Conservation (phyloP, 2,888 invertebrate genomes). For the Girardia tigrina region DNA sequence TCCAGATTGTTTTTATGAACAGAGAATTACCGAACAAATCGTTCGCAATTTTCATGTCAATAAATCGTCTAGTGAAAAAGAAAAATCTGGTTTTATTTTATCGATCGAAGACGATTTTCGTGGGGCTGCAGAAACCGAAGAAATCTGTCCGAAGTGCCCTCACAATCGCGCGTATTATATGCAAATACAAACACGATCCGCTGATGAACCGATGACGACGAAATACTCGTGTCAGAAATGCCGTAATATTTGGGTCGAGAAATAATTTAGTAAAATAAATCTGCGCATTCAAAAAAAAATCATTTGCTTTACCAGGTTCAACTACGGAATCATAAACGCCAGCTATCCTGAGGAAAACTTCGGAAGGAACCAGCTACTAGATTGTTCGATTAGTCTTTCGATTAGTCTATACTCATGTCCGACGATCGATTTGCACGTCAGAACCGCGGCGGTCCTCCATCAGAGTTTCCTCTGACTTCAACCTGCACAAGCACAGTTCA, state of each 20-base stretch:
- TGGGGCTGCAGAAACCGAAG: constrained; percentile 61
- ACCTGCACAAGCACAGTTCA: no score
- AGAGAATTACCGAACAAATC: background rate
- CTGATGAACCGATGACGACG: constrained; percentile 97
- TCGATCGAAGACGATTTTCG: constrained; percentile 92
- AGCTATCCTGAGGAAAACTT: no score
- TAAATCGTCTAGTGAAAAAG: background rate
- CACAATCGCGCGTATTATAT: constrained; percentile 81
- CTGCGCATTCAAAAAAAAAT: no score
- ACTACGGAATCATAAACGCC: no score
- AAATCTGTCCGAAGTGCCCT: constrained; percentile 77
- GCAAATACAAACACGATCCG: constrained; percentile 93
- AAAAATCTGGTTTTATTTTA: constrained; percentile 54
- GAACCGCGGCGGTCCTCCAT: no score
- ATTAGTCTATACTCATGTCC: no score
- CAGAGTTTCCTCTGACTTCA: no score
- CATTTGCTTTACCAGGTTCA: no score
- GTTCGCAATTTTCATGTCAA: background rate
- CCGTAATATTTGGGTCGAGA: constrained; percentile 34
- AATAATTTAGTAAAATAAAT: no score
- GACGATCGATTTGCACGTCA: no score
- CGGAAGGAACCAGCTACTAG: no score
- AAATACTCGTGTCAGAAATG: constrained; percentile 68
- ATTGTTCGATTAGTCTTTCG: no score
- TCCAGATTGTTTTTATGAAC: background rate